A percentile compares a stretch with the other conserved stretches of the same genome.
Evolutionary conservation across 2,888 invertebrate genomes (phyloP).

Genomic region (Ophion slaviceki): DNA sequence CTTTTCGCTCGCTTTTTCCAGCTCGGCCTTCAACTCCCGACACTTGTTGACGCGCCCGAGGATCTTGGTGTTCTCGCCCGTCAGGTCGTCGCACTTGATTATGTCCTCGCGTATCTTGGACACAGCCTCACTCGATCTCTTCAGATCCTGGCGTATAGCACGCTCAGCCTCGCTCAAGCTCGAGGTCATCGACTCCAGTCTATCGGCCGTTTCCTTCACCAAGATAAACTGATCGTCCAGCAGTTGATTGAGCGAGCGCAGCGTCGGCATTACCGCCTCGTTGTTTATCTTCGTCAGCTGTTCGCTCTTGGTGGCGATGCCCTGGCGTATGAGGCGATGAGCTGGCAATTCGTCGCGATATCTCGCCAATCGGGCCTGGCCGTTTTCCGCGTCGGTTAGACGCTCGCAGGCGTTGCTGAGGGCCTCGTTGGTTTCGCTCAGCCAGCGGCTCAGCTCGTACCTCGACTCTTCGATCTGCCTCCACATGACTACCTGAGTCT

Average conservation of each 20-base stretch:
- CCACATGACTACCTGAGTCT: conserved; percentile 96
- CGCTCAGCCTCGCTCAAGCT: conserved; percentile 91
- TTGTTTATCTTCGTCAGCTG: conserved; percentile 92
- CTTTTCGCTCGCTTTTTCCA: conserved; percentile 88
- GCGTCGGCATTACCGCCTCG: conserved; percentile 87
- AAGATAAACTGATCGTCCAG: conserved; percentile 91
- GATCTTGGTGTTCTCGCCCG: conserved; percentile 94
- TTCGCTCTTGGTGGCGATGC: conserved; percentile 91
- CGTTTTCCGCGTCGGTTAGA: conserved; percentile 92
- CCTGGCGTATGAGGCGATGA: conserved; percentile 90
- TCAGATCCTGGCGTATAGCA: conserved; percentile 89
- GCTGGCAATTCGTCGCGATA: conserved; percentile 94
- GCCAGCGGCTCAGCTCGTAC: conserved; percentile 93
- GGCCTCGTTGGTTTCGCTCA: conserved; percentile 91
- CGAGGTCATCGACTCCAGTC: conserved; percentile 89
- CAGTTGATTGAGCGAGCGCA: conserved; percentile 88
- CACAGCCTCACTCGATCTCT: conserved; percentile 88
- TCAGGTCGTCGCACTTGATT: conserved; percentile 95
- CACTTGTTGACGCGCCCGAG: conserved; percentile 91
- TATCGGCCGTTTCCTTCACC: conserved; percentile 89
- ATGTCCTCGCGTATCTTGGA: conserved; percentile 91
- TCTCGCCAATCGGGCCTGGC: conserved; percentile 90
- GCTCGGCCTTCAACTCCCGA: conserved; percentile 88
- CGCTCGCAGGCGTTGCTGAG: conserved; percentile 91
- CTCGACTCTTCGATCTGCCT: conserved; percentile 95